Conservation (phyloP, 2,113 vertebrate species). For the Verasper variegatus region DNA sequence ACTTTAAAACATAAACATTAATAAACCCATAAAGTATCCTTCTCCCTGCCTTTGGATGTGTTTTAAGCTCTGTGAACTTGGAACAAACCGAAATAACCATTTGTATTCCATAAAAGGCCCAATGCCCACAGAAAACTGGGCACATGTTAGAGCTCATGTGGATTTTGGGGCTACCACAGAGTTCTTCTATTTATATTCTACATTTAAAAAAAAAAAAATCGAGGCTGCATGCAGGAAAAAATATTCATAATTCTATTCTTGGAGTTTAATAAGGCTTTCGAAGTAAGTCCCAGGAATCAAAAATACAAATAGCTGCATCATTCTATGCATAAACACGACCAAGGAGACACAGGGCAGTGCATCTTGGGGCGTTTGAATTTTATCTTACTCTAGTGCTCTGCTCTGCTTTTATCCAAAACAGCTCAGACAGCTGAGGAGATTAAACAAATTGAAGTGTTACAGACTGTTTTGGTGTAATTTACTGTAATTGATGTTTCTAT, state of each 20-base stretch:
- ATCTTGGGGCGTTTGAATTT: constrained; percentile 66
- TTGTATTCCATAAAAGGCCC: constrained; percentile 48
- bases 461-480: constrained; percentile 80
- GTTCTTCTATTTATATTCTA: constrained; percentile 47
- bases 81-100: constrained; percentile 44
- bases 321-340: constrained; percentile 58
- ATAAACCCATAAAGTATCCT: constrained; percentile 39
- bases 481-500: constrained; percentile 80
- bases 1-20: constrained; percentile 37
- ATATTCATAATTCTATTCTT: constrained; percentile 53
- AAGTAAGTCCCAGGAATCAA: constrained; percentile 47
- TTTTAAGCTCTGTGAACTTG: constrained; percentile 50
- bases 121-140: constrained; percentile 44
- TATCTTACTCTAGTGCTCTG: constrained; percentile 60
- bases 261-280: constrained; percentile 55
- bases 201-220: constrained; percentile 21
- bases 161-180: constrained; percentile 49
- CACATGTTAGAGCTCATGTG: constrained; percentile 34
- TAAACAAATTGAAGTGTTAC: constrained; percentile 79
- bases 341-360: constrained; percentile 43
- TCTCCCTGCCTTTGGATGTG: constrained; percentile 18
- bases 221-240: constrained; percentile 35
- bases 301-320: constrained; percentile 51
- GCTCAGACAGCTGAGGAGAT: constrained; percentile 67
- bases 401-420: constrained; percentile 69